These are phyloP conservation scores for Plagiodera versicolora DNA, from an alignment of 2,888 invertebrate species.

Conservation along the genomic window DNA sequence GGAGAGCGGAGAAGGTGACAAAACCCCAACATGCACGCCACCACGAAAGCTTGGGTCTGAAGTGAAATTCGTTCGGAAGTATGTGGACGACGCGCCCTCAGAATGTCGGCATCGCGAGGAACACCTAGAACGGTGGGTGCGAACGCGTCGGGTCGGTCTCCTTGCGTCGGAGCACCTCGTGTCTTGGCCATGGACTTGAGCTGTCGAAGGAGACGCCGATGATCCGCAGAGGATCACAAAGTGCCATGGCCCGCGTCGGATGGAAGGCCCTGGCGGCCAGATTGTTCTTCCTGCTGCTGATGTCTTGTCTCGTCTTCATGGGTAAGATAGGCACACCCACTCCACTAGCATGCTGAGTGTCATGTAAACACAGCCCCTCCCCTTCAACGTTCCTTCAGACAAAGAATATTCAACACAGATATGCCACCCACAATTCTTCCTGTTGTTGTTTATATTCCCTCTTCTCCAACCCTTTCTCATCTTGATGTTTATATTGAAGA, in stretches of 20 bases:
- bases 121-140: constrained; percentile 27
- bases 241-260: constrained; percentile 46
- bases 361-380: constrained; percentile 57
- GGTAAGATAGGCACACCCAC: constrained; percentile 55
- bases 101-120: constrained; percentile 43
- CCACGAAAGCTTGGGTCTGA: constrained; percentile 46
- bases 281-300: constrained; percentile 47
- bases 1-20: constrained; percentile 48
- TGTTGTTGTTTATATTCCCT: too few species aligned
- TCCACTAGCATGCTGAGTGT: constrained; percentile 50
- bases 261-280: constrained; percentile 48
- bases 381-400: constrained; percentile 46
- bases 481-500: too few species aligned
- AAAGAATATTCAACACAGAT: constrained; percentile 40
- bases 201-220: constrained; percentile 48
- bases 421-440: too few species aligned
- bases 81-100: constrained; percentile 42
- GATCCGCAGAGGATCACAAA: constrained; percentile 46
- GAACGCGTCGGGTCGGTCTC: constrained; percentile 15
- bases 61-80: constrained; percentile 30
- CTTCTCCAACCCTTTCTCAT: too few species aligned
- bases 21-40: constrained; percentile 43
- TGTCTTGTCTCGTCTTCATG: constrained; percentile 50
- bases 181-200: constrained; percentile 50
- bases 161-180: constrained; percentile 28